Base-by-base conservation (phyloP, 1,140 invertebrate genomes). In the Hyles vespertilio region DNA sequence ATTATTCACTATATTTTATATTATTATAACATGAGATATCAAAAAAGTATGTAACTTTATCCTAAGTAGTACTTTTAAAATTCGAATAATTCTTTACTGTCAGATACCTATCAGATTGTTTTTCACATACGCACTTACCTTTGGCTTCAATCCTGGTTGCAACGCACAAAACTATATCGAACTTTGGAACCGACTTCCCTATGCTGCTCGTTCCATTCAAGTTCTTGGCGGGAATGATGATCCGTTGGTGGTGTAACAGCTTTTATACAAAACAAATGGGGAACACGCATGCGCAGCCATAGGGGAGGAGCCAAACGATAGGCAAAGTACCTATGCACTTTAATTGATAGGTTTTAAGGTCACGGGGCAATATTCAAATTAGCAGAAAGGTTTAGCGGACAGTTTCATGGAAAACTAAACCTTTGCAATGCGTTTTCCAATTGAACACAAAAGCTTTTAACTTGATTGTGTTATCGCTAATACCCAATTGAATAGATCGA, bases 161-260 rank as follows among this genome's bases (percentile, higher is more conserved):
- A 51, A 32, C 10, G 34, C 49, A 51, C 50, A 51, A 33, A 34
- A 5, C 3, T 32, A 51, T 34, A 32, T 51, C n/a, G 34, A 32
- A 51, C 32, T 34, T 51, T 34, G 34, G n/a, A 33, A 51, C 32
- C 32, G n/a, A 8, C 32, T 9, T 32, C 50, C 34, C 10, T 32
- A 10, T 56, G 44, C 22, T 22, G 6, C 46, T 47, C 22, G 10
- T 43, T 43, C 32, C 4, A 43, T 43, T 54, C 5, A 33, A 50
- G 48, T 45, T 51, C 34, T 43, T 57, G 56, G 48, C 56, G 56
- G 56, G 56, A 57, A 57, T 57, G 56, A 22, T 50, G 34, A n/a
- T 43, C 48, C 12, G 56, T 4, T 40, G 10, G 36, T 46, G n/a
- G 36, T 32, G 48, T 57, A 11, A 3, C 9, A n/a, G 11, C 48